phyloP scores from a whole-genome alignment of 2,888 invertebrate species.

The Platynereis dumerilii region DNA sequence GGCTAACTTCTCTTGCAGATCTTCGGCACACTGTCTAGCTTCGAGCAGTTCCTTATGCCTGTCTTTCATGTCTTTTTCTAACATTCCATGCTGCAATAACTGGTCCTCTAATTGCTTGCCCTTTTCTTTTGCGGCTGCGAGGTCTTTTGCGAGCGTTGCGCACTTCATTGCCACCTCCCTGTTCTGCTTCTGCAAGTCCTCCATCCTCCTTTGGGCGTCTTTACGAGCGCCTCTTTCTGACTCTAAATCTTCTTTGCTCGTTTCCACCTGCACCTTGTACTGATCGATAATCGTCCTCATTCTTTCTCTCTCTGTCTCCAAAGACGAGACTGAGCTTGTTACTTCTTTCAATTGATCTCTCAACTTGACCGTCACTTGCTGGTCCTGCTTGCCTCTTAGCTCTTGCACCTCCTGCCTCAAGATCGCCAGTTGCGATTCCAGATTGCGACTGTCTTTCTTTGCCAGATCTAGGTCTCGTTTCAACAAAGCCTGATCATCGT shows the following conservation, averaged over 20 bases:
- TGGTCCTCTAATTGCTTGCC: neutral
- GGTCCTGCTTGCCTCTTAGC: neutral
- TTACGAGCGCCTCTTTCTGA: conserved; percentile 1
- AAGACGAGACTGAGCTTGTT: conserved; percentile 43
- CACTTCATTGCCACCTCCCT: conserved; percentile 13
- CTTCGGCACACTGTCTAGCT: neutral
- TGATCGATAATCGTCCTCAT: conserved; percentile 4
- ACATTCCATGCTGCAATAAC: neutral
- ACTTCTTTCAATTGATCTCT: conserved; percentile 37
- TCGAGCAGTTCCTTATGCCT: conserved; percentile 13
- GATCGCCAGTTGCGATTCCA: conserved; percentile 11
- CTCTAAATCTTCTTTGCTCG: conserved; percentile 8
- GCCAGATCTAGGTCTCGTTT: conserved; percentile 46
- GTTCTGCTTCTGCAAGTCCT: conserved; percentile 18
- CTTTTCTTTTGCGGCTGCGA: conserved; percentile 12
- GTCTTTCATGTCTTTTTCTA: conserved; percentile 14
- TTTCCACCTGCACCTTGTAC: conserved; percentile 15
- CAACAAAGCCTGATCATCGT: conserved; percentile 46
- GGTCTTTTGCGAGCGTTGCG: conserved; percentile 8
- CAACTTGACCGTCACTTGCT: neutral
- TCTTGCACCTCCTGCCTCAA: neutral
- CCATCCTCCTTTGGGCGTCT: conserved; percentile 10
- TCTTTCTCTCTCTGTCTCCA: conserved; percentile 33
- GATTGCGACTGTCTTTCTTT: conserved; percentile 35
- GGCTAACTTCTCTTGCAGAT: conserved; percentile 10